Evolutionary conservation across 2,113 vertebrate species (phyloP), one percentile per base, ranked within the genome.

Genomic region (Osmerus mordax): DNA sequence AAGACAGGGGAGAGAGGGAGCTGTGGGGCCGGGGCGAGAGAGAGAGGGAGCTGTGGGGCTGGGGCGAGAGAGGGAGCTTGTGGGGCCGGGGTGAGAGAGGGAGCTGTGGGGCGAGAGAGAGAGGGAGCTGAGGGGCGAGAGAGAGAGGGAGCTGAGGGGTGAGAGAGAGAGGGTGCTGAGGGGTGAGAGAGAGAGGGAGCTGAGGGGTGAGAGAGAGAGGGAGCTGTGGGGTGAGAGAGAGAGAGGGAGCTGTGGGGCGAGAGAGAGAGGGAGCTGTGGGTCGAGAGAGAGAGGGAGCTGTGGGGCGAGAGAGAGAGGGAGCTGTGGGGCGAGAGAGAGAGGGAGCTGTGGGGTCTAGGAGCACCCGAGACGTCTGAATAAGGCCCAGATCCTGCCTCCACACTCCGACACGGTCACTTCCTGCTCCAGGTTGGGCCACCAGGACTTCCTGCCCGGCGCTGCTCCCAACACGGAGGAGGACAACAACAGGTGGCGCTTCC

Each of bases 371-470:
- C 65, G 78, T 85, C 85, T 90, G 83, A 90, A 90, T 85, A 87
- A 89, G 88, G 86, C 83, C 88, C 84, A 86, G 87, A 89, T 85
- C 84, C 86, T 81, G 87, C 86, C 84, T 82, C 81, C 83, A 86
- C 75, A 82, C 85, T 81, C 87, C 87, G 80, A 90, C 70, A 81
- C 85, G 84, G 84, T 86, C 78, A 83, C 85, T 88, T 90, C 89
- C 86, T 84, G 80, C 88, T 89, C 84, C 86, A 85, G 84, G 84
- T 75, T 75, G 29, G 86, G 84, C 74, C 81, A 89, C 86, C 81
- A 78, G 81, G 81, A 84, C 80, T 87, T 87, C 77, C 80, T 65
- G 84, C 86, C 86, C 86, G 88, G 86, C 80, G 79, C 80, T 75
- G 79, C 78, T 77, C 78, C 77, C 67, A 29, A 0, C 19, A 70